Base-by-base conservation (phyloP, 2,888 invertebrate species). In the Machimus rusticus region DNA sequence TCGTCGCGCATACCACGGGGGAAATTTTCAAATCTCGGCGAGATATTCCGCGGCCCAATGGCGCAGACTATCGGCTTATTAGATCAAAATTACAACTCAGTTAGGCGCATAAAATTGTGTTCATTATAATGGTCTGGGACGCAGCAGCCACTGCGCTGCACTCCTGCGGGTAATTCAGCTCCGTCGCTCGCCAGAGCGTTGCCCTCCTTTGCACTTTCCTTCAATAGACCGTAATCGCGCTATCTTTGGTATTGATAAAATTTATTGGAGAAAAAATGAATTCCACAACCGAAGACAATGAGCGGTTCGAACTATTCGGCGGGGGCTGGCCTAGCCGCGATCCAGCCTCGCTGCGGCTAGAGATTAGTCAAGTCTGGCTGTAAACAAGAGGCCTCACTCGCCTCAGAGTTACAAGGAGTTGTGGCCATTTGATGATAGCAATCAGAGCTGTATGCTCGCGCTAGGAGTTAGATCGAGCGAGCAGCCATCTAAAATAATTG, bases 61-160 rank as follows among this genome's bases (percentile, higher is more conserved):
- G 78, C 14, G 76, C 55, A 57, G 16, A 34, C 77, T 88, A 88
- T 88, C 88, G 87, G 28, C 51, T 88, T 87, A 88, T 88, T 87
- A 88, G 88, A 88, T 88, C 88, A 88, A 88, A 88, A 88, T 88
- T 88, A 88, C 88, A 88, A 87, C 88, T 87, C 87, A 77, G 87
- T 88, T 87, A 87, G 87, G 87, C 87, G 57, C 87, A 88, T 88
- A 88, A 88, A 87, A 85, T 88, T 88, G 74, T 66, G 14, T 84
- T 51, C 79, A 39, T n/a, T 39, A 66, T 84, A 84, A 84, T 66
- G 82, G 82, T 28, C 34, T n/a, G 82, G n/a, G 37, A 66, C 14
- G 34, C 55, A 55, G 43, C 37, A 55, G 43, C 37, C 31, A 37
- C 82, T 66, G 39, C 82, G 16, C 39, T 31, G 31, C 28, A 82